A percentile compares a stretch with the other conserved stretches of the same genome.
phyloP scores from a whole-genome alignment of 2,888 invertebrate genomes.

The Odontocolon sp. region DNA sequence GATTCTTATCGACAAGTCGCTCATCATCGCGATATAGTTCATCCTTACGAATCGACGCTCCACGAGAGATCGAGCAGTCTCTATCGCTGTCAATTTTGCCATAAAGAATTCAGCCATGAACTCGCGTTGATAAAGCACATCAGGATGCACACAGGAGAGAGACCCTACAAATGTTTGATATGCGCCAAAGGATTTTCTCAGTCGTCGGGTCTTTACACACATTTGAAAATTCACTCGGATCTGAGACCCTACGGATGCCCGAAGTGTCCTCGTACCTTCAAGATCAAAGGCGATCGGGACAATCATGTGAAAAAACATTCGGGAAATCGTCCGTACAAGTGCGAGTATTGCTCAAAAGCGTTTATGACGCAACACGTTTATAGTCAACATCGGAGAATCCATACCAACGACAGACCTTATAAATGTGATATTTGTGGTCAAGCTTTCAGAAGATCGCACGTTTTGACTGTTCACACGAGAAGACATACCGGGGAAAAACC shows the following conservation, averaged over 20 bases:
- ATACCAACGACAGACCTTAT: conserved; percentile 63
- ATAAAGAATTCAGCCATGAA: conserved; percentile 55
- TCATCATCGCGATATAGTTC: conserved; percentile 42
- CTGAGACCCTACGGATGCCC: conserved; percentile 57
- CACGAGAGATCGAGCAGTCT: conserved; percentile 50
- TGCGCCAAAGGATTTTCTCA: conserved; percentile 59
- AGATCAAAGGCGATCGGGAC: conserved; percentile 61
- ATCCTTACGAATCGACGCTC: conserved; percentile 56
- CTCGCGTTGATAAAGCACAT: conserved; percentile 59
- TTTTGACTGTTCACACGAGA: conserved; percentile 59
- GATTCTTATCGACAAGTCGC: conserved; percentile 51
- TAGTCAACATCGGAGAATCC: conserved; percentile 64
- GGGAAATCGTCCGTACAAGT: conserved; percentile 61
- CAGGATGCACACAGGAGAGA: conserved; percentile 60
- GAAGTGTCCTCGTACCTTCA: conserved; percentile 58
- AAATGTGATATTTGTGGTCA: conserved; percentile 58
- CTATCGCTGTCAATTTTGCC: conserved; percentile 59
- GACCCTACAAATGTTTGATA: conserved; percentile 49
- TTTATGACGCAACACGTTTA: conserved; percentile 64
- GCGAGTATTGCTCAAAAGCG: conserved; percentile 60
- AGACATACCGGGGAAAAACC: conserved; percentile 63
- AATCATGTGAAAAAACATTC: conserved; percentile 61
- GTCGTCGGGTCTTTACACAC: conserved; percentile 59
- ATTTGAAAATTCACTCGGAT: conserved; percentile 59
- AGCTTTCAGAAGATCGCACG: conserved; percentile 59